Base-by-base conservation (phyloP, 2,888 invertebrate species). In the Hirtodrosophila cameraria region DNA sequence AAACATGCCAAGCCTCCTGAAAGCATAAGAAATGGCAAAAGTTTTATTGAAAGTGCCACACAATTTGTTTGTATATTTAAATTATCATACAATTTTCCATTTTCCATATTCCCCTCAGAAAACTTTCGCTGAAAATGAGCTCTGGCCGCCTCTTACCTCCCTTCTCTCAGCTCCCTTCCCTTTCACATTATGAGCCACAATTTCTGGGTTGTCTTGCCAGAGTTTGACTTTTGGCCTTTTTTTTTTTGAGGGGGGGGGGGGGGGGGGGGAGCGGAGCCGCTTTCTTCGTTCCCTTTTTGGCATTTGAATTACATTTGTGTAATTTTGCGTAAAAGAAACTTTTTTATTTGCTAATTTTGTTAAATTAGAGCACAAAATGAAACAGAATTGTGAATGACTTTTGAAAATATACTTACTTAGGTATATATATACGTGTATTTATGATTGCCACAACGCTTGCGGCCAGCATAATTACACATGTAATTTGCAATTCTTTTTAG, bases 11-110 rank as follows among this genome's bases (percentile, higher is more conserved):
- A n/a, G n/a, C n/a, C n/a, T n/a, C n/a, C 28, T 27, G 33, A 38
- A 18, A 43, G 77, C 64, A 59, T 20, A 68, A 72, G 84, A 86
- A 85, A 82, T 75, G 78, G 75, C 72, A 62, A 87, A 83, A 83
- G 87, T 83, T 83, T 82, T 87, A 85, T 87, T 85, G 83, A 78
- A 83, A 87, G 65, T 78, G 87, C 87, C 82, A 85, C 82, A 83
- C 87, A 83, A 83, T 83, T 83, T 83, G 82, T 83, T 83, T 83
- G 87, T 82, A 82, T 85, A 87, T 85, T 83, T 78, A 83, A 83
- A 83, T 82, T 82, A 80, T 86, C 80, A 86, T 86, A 82, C 67
- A 86, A 82, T 83, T 83, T 81, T 64, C 54, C 7, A 23, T 23
- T n/a, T n/a, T n/a, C n/a, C n/a, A n/a, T n/a, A n/a, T n/a, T n/a